Percentiles rank a stretch among this genome's conserved stretches.
phyloP scores from a whole-genome alignment of 1,140 invertebrate species.

The Caenorhabditis latens region DNA sequence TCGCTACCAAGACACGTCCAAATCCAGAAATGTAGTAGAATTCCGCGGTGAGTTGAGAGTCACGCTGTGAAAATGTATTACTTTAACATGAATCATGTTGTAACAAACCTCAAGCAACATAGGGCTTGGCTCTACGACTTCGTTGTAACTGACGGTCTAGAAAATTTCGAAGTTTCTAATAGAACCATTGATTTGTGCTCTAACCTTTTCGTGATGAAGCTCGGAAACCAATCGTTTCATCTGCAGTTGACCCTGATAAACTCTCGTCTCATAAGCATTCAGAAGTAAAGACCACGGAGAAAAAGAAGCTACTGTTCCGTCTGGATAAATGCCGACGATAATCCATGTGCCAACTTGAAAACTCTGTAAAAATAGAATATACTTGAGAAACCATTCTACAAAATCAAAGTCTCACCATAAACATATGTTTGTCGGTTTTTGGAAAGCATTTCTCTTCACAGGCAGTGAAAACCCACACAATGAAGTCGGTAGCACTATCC shows the following conservation, averaged over 20 bases:
- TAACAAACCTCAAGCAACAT: no score
- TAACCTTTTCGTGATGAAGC: neutral
- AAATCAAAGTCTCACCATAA: neutral
- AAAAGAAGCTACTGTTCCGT: slow-evolving; percentile 10
- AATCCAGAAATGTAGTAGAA: slow-evolving; percentile 5
- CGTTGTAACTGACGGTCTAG: neutral
- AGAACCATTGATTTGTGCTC: no score
- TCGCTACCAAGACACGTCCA: neutral
- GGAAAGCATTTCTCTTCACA: neutral
- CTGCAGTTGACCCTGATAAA: neutral
- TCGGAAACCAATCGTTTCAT: neutral
- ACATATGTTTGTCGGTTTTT: neutral
- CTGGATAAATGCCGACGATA: slow-evolving; percentile 23
- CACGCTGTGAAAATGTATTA: neutral
- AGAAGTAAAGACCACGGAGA: slow-evolving; percentile 28
- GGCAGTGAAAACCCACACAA: slow-evolving; percentile 13
- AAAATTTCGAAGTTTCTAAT: no score
- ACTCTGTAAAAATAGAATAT: neutral
- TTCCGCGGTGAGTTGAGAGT: neutral
- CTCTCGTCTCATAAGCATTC: neutral
- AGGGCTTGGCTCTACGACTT: neutral
- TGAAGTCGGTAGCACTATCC: neutral
- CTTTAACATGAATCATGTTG: no score
- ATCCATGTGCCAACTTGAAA: slow-evolving; percentile 9
- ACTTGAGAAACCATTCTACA: neutral